Evolutionary conservation across 2,797 vertebrate species (phyloP).

Genomic region (Phoebastria nigripes): DNA sequence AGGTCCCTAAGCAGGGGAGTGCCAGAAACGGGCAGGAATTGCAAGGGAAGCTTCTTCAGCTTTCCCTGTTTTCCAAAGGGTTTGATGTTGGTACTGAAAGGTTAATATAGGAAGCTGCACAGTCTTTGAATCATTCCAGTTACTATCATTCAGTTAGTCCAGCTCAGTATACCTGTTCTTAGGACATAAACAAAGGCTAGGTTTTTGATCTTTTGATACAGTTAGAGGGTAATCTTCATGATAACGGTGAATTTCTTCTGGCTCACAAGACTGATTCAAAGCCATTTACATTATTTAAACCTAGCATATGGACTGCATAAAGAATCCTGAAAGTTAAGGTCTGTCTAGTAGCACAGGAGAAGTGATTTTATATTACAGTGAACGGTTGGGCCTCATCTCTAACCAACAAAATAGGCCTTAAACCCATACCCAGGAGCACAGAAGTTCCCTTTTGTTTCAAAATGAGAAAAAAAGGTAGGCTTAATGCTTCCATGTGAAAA

Average conservation of each 20-base stretch:
- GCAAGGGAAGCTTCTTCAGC: background rate
- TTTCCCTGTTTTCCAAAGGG: background rate
- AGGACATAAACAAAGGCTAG: background rate
- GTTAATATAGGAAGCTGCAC: background rate
- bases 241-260: background rate
- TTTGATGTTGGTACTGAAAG: background rate
- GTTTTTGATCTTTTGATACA: background rate
- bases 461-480: background rate
- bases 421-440: background rate
- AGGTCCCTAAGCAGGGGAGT: background rate
- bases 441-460: background rate
- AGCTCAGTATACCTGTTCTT: background rate
- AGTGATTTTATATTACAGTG: background rate
- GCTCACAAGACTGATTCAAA: background rate
- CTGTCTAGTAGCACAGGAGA: background rate
- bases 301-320: background rate
- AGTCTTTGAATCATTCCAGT: background rate
- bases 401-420: background rate
- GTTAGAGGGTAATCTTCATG: background rate
- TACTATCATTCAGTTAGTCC: background rate
- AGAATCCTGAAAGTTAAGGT: background rate
- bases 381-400: background rate
- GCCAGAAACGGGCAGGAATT: background rate
- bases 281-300: slow-evolving; percentile 29
- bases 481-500: background rate